Evolutionary conservation across 2,888 invertebrate genomes (phyloP).

Genomic region (Lacanobia oleracea): DNA sequence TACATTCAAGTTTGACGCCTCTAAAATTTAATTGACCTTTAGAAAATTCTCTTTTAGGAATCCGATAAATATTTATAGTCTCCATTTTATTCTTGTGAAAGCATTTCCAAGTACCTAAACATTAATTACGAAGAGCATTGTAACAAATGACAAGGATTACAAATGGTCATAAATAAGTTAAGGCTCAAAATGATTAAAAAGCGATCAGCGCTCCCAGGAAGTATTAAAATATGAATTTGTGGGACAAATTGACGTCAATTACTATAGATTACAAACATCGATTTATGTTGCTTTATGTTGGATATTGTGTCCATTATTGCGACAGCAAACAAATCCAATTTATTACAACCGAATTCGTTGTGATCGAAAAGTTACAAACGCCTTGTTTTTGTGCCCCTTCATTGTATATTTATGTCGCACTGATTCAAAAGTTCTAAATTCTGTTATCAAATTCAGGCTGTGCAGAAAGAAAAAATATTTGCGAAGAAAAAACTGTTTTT

Average conservation of each 20-base stretch:
- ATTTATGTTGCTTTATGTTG: slow-evolving; percentile 29
- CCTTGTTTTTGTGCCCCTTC: slow-evolving; percentile 23
- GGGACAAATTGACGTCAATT: slow-evolving; percentile 32
- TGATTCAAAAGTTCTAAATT: slow-evolving; percentile 21
- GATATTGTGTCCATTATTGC: slow-evolving; percentile 5
- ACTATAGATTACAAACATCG: slow-evolving; percentile 33
- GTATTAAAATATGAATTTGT: slow-evolving; percentile 41
- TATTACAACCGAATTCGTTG: slow-evolving; percentile 34
- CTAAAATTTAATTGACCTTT: slow-evolving; percentile 29
- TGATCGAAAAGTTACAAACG: slow-evolving; percentile 28
- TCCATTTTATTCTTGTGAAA: slow-evolving; percentile 20
- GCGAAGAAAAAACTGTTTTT: slow-evolving; percentile 16
- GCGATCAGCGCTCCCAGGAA: slow-evolving; percentile 35
- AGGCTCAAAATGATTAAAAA: slow-evolving; percentile 56
- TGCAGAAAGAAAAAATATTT: slow-evolving; percentile 28
- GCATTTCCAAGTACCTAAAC: slow-evolving; percentile 28
- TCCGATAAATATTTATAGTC: slow-evolving; percentile 16
- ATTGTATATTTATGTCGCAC: slow-evolving; percentile 34
- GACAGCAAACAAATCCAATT: slow-evolving; percentile 47
- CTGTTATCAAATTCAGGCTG: slow-evolving; percentile 6
- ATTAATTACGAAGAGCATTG: slow-evolving; percentile 36
- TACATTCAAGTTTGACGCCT: slow-evolving; percentile 27
- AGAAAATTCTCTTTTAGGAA: slow-evolving; percentile 1
- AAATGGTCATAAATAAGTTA: slow-evolving; percentile 37
- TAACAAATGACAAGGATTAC: slow-evolving; percentile 48